These are phyloP conservation scores for Melanargia galathea DNA, from an alignment of 2,888 invertebrate genomes.

Conservation along the genomic window DNA sequence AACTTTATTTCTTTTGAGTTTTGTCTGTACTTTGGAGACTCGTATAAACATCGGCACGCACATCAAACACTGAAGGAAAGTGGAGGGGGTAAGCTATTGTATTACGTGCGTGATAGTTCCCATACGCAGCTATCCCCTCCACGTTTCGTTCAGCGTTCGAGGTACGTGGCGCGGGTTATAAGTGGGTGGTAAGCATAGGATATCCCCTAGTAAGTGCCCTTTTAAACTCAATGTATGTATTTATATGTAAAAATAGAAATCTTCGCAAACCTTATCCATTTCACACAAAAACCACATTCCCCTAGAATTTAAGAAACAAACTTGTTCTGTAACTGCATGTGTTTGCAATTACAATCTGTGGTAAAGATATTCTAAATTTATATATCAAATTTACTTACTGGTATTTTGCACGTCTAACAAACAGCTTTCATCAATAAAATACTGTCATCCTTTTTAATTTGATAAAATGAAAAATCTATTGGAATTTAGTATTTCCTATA, in stretches of 20 bases:
- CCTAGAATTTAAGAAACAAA: conserved; percentile 61
- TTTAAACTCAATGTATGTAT: conserved; percentile 56
- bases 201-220: conserved; percentile 72
- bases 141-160: too few relatives aligned
- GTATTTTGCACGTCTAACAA: background rate
- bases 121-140: too few relatives aligned
- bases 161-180: too few relatives aligned
- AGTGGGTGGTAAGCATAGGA: conserved; percentile 32
- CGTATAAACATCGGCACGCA: too few relatives aligned
- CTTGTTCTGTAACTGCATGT: conserved; percentile 24
- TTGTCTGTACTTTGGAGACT: too few relatives aligned
- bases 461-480: background rate
- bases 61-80: too few relatives aligned
- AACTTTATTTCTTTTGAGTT: too few relatives aligned
- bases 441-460: background rate
- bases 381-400: background rate
- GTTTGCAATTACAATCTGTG: conserved; percentile 24
- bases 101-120: too few relatives aligned
- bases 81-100: too few relatives aligned
- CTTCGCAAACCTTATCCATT: conserved; percentile 46
- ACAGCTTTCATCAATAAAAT: background rate
- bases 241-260: too few relatives aligned
- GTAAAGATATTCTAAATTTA: conserved; percentile 26
- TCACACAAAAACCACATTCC: conserved; percentile 72
- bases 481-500: background rate